Evolutionary conservation across 2,888 invertebrate species (phyloP).

Genomic region (Latheticus oryzae): DNA sequence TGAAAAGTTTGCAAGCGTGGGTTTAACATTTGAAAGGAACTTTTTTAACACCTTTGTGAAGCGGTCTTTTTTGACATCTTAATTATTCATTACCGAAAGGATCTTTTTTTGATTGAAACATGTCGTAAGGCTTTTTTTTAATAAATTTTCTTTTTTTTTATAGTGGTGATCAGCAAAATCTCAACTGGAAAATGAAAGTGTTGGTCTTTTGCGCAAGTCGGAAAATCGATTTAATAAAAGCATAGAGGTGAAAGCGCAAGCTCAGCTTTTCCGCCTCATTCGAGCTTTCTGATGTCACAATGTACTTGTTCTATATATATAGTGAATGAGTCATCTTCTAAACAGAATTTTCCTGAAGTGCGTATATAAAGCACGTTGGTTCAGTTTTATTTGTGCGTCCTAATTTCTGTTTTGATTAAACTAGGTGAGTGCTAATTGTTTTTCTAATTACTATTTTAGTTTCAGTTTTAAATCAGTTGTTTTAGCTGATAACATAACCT

Average conservation of each 20-base stretch:
- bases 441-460: too few species aligned
- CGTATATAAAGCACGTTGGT: conserved; percentile 55
- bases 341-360: conserved; percentile 62
- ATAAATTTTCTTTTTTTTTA: too few species aligned
- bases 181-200: conserved; percentile 51
- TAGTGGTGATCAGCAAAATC: conserved; percentile 49
- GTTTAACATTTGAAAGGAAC: too few species aligned
- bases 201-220: conserved; percentile 45
- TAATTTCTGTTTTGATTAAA: conserved; percentile 22
- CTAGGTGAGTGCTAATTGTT: conserved; percentile 29
- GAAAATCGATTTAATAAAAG: conserved; percentile 56
- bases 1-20: too few species aligned
- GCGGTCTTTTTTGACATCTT: too few species aligned
- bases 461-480: too few species aligned
- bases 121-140: too few species aligned
- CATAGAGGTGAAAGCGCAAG: conserved; percentile 55
- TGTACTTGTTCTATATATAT: conserved; percentile 62
- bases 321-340: conserved; percentile 62
- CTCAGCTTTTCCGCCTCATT: conserved; percentile 55
- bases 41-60: too few species aligned
- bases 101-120: too few species aligned
- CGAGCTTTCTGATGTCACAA: conserved; percentile 59
- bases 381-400: conserved; percentile 52
- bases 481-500: conserved; percentile 7
- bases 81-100: too few species aligned